Percentiles rank a stretch among this genome's conserved stretches.
phyloP scores from a whole-genome alignment of 2,797 vertebrate species.

The Hirundo rustica region DNA sequence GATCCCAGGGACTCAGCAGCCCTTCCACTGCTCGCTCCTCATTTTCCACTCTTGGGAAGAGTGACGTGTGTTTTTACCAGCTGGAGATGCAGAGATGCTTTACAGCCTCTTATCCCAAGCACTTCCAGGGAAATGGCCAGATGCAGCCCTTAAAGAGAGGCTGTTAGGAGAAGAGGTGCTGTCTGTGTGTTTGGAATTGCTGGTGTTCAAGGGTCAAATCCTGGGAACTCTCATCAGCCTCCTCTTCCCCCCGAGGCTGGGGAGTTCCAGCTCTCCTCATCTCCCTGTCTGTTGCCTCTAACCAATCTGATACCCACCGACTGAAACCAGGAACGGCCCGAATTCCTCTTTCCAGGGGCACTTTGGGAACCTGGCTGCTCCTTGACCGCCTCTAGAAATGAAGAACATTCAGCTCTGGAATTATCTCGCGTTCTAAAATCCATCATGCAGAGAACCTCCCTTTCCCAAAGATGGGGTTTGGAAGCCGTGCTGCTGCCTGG shows the following conservation, averaged over 20 bases:
- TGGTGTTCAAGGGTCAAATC: fast-evolving
- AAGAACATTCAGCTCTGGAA: neutral
- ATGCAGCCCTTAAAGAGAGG: fast-evolving
- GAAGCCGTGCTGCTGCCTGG: neutral
- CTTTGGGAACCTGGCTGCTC: fast-evolving
- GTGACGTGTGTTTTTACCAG: neutral
- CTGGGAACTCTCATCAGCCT: neutral
- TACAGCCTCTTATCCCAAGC: neutral
- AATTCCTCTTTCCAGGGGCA: neutral
- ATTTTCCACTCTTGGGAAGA: neutral
- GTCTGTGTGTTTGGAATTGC: fast-evolving
- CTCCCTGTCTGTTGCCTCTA: fast-evolving
- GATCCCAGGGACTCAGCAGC: neutral
- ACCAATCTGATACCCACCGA: fast-evolving
- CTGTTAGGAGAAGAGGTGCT: fast-evolving
- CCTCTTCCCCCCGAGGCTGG: fast-evolving
- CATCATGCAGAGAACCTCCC: fast-evolving
- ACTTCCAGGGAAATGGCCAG: fast-evolving
- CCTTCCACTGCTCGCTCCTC: neutral
- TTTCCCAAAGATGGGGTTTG: neutral
- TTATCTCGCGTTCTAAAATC: fast-evolving
- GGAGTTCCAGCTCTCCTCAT: fast-evolving
- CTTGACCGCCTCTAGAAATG: fast-evolving
- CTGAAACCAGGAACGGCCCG: fast-evolving
- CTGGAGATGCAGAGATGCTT: neutral